A percentile compares a stretch with the other conserved stretches of the same genome.
Evolutionary conservation across 1,140 invertebrate species (phyloP).

Genomic region (Hylaeus anthracinus): DNA sequence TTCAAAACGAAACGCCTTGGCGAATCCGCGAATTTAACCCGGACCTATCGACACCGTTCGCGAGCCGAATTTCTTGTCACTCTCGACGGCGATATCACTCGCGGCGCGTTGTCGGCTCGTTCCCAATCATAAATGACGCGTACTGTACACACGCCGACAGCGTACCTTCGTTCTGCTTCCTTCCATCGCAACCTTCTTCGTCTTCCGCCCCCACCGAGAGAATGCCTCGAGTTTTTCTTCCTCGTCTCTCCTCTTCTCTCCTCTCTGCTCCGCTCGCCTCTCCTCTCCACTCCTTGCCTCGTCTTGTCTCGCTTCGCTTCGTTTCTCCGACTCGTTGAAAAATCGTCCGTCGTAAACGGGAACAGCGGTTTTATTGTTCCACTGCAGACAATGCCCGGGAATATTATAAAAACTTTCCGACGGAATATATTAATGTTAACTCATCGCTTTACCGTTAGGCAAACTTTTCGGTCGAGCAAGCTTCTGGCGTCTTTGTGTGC

Average conservation of each 20-base stretch:
- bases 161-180: not conserved
- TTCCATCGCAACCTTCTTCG: constrained; percentile 40
- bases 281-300: constrained; percentile 7
- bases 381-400: constrained; percentile 79
- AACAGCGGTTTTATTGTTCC: constrained; percentile 80
- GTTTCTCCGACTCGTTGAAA: constrained; percentile 79
- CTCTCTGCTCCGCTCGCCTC: constrained; percentile 24
- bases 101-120: not conserved
- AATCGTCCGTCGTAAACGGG: constrained; percentile 80
- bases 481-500: constrained; percentile 58
- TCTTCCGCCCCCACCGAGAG: constrained; percentile 57
- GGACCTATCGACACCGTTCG: not conserved
- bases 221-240: constrained; percentile 24
- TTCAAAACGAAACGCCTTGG: too few species aligned
- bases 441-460: constrained; percentile 80
- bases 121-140: constrained; percentile 41
- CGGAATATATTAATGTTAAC: constrained; percentile 82
- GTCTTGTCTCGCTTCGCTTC: constrained; percentile 67
- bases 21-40: not conserved
- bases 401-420: constrained; percentile 81
- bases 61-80: too few species aligned
- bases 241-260: constrained; percentile 32
- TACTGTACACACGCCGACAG: constrained; percentile 8
- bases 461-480: constrained; percentile 77
- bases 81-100: constrained; percentile 6